A percentile compares a stretch with the other conserved stretches of the same genome.
Evolutionary conservation across 2,113 vertebrate species (phyloP).

Genomic region (Aptenodytes patagonicus): DNA sequence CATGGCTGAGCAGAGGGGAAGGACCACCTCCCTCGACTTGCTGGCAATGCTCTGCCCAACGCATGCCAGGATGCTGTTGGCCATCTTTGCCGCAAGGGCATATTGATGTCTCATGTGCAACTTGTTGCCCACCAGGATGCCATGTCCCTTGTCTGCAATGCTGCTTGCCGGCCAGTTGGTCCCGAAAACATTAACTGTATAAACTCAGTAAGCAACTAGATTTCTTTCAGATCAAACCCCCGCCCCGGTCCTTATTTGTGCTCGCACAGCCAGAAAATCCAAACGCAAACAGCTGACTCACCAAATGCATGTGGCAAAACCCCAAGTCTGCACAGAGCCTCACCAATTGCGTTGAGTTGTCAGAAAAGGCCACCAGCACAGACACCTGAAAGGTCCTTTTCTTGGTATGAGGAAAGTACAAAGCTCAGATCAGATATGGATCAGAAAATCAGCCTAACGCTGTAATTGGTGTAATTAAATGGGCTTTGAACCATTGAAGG

Average conservation of each 20-base stretch:
- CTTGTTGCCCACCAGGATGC: background rate
- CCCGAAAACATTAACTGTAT: background rate
- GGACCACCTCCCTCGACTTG: background rate
- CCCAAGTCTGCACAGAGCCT: background rate
- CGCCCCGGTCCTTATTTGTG: background rate
- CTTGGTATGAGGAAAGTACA: background rate
- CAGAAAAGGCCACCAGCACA: background rate
- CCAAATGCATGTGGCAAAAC: accelerated
- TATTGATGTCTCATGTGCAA: background rate
- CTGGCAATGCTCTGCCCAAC: background rate
- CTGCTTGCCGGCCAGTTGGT: background rate
- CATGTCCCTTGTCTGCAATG: accelerated
- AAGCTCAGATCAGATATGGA: background rate
- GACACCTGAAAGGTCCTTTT: background rate
- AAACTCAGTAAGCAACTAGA: background rate
- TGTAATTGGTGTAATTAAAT: background rate
- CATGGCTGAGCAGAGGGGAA: background rate
- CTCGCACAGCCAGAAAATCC: background rate
- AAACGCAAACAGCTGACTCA: background rate
- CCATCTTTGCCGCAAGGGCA: background rate
- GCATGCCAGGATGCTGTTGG: background rate
- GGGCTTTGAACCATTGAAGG: background rate
- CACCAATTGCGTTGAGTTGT: background rate
- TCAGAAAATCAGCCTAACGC: background rate
- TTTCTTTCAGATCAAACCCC: background rate